Evolutionary conservation across 2,113 vertebrate genomes (phyloP), one percentile per base, ranked within the genome.

Genomic region (Triplophysa siluroides): DNA sequence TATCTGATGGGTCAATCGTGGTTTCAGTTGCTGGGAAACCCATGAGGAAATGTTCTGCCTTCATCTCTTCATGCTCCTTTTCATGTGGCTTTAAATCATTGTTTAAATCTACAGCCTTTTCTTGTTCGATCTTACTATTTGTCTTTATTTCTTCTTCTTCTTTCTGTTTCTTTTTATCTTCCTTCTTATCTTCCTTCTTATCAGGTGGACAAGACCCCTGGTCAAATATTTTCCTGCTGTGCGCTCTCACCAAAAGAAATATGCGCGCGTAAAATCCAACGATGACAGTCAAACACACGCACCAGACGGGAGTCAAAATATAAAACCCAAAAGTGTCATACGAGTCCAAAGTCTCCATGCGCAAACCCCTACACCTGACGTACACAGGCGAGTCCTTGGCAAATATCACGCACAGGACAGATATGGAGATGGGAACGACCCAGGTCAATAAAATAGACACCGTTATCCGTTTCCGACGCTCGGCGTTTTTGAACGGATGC

Each of bases 191-290:
- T n/a, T n/a, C n/a, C n/a, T n/a, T n/a, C n/a, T n/a, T n/a, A 0
- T 85, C 8, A 4, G 70, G 26, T 24, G 9, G 61, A 24, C 72
- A 58, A 12, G 38, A 83, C 0, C 92, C 92, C 78, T 89, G 88
- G 26, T 94, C 92, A 80, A 92, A 93, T 86, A 94, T 89, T 85
- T 93, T 93, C 56, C 87, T 87, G 54, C 89, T 88, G 84, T 93
- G 91, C 1, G 88, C 81, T 77, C 81, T 91, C 41, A 93, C 88
- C 0, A 91, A 60, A 19, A 73, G 13, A 75, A 92, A 94, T 75
- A 94, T 94, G 14, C 88, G 69, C 4, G 85, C 62, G 8, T 93
- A 93, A 83, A 92, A 93, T n/a, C 85, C 89, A 67, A 83, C 81
- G 43, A 93, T 91, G 7, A 91, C 21, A 26, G 33, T 52, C 43